These are phyloP conservation scores for Polypterus bichir DNA, from an alignment of 2,113 vertebrate genomes.

Conservation along the genomic window DNA sequence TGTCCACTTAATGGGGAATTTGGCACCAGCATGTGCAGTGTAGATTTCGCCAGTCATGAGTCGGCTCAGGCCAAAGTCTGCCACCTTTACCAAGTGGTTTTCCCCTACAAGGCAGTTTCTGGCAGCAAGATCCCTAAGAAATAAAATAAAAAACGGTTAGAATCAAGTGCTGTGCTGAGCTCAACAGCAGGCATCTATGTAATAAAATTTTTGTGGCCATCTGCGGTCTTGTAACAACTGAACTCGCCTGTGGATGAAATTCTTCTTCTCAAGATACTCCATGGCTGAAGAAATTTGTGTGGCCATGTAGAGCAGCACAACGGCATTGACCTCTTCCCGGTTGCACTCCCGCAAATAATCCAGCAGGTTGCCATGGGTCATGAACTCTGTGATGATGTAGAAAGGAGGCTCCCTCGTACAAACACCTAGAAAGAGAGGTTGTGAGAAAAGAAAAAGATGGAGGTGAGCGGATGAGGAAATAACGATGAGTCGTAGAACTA, in stretches of 20 bases:
- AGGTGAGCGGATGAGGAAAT: too few relatives aligned
- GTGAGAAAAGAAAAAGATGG: too few relatives aligned
- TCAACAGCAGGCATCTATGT: too few relatives aligned
- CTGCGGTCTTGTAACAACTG: background rate
- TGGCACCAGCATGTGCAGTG: conserved; percentile 86
- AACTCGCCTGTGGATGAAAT: conserved; percentile 90
- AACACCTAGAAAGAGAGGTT: conserved; percentile 54
- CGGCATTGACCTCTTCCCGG: conserved; percentile 85
- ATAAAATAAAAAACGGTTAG: too few relatives aligned
- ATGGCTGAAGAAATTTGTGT: conserved; percentile 98
- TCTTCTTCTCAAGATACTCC: conserved; percentile 98
- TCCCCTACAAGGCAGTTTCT: conserved; percentile 96
- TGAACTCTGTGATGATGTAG: conserved; percentile 98
- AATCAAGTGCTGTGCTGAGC: too few relatives aligned
- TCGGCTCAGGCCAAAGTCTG: conserved; percentile 91
- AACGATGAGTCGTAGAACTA: too few relatives aligned
- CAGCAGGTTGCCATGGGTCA: conserved; percentile 90
- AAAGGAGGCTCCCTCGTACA: conserved; percentile 93
- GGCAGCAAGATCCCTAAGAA: conserved; percentile 80
- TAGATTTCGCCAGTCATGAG: conserved; percentile 94
- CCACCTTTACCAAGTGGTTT: conserved; percentile 97
- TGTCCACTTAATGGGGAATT: conserved; percentile 98
- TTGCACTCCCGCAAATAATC: conserved; percentile 93
- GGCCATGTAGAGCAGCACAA: conserved; percentile 96
- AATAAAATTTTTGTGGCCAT: too few relatives aligned